These are phyloP conservation scores for Coregonus ussuriensis DNA, from an alignment of 2,797 vertebrate genomes.

Conservation along the genomic window DNA sequence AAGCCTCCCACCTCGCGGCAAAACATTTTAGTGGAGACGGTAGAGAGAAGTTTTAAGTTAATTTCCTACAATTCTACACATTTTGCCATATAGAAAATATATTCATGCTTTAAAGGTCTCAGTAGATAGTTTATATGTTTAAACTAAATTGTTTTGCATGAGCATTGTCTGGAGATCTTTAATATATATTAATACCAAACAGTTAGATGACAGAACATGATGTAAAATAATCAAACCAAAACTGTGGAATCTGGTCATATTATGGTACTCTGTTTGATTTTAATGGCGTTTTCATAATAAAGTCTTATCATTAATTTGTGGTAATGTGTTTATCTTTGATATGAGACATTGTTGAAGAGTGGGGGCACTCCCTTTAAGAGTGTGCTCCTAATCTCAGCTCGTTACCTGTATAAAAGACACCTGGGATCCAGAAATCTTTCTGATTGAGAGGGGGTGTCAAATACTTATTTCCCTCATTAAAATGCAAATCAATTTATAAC, in stretches of 20 bases:
- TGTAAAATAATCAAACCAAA: background rate
- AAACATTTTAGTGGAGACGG: too few species aligned
- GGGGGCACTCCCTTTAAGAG: too few species aligned
- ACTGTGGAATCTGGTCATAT: constrained; percentile 4
- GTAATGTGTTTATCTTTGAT: constrained; percentile 1
- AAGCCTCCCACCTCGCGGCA: too few species aligned
- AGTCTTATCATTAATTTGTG: background rate
- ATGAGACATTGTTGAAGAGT: background rate
- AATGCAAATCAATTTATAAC: too few species aligned
- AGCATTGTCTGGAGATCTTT: background rate
- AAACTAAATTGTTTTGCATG: background rate
- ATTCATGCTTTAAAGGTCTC: constrained; percentile 41
- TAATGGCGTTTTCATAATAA: background rate
- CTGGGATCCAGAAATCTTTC: too few species aligned
- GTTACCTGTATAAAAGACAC: too few species aligned
- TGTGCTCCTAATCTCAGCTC: too few species aligned
- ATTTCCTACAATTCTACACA: too few species aligned
- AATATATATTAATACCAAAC: background rate
- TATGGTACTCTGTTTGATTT: background rate
- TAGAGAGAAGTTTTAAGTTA: too few species aligned
- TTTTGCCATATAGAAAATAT: constrained; percentile 39
- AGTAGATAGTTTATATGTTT: constrained; percentile 16
- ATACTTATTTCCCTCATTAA: too few species aligned
- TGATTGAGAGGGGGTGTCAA: too few species aligned
- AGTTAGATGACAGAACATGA: background rate